Evolutionary conservation across 2,113 vertebrate genomes (phyloP).

Genomic region (Dipodomys spectabilis): DNA sequence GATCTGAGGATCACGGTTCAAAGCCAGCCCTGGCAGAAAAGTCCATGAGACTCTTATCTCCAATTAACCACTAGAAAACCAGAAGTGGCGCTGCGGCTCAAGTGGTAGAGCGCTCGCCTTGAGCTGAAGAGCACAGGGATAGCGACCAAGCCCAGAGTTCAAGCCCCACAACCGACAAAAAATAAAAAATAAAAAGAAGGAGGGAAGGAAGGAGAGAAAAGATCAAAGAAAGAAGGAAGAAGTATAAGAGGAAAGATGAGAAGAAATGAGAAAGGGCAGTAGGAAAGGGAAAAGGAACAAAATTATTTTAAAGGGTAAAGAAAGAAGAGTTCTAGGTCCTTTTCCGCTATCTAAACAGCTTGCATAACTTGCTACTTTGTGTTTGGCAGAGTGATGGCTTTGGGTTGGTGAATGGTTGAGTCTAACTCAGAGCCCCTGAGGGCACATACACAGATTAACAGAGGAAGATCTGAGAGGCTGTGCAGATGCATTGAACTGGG

Average conservation of each 20-base stretch:
- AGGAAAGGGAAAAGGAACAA: background rate
- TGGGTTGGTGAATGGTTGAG: background rate
- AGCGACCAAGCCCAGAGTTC: too few species aligned
- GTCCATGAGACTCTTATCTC: too few species aligned
- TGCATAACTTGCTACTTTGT: fast-evolving
- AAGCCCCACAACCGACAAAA: too few species aligned
- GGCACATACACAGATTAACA: too few species aligned
- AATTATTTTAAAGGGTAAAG: background rate
- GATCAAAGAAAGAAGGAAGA: background rate
- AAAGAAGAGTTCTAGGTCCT: background rate
- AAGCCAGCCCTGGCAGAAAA: too few species aligned
- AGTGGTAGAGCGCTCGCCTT: too few species aligned
- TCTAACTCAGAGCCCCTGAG: background rate
- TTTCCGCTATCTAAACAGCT: background rate
- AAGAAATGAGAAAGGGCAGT: background rate
- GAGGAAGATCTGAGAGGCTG: fast-evolving
- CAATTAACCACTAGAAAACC: too few species aligned
- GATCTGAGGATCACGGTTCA: too few species aligned
- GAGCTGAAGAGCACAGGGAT: too few species aligned
- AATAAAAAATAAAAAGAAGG: too few species aligned
- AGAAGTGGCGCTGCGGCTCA: too few species aligned
- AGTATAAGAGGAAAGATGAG: background rate
- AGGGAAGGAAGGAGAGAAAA: background rate
- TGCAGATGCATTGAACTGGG: background rate
- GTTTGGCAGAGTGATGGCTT: background rate